phyloP scores from a whole-genome alignment of 2,797 vertebrate genomes.

The Coluber constrictor region DNA sequence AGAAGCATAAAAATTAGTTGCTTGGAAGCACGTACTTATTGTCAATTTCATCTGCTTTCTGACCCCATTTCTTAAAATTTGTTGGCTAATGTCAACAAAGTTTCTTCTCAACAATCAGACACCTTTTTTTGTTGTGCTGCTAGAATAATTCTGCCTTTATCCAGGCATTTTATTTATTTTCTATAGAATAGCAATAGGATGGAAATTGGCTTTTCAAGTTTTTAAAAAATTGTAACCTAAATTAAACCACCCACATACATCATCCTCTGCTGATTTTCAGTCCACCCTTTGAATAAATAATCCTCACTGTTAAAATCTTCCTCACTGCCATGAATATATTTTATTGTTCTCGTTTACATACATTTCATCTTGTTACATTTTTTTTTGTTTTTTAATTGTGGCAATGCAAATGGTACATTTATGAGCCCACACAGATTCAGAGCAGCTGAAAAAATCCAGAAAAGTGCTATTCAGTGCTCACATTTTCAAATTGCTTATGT shows the following conservation, averaged over 20 bases:
- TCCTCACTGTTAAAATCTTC: conserved; percentile 40
- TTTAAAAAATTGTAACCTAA: conserved; percentile 35
- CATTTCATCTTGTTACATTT: conserved; percentile 29
- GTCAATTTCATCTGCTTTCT: conserved; percentile 30
- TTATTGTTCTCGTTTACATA: conserved; percentile 59
- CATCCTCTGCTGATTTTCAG: conserved; percentile 50
- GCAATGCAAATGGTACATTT: conserved; percentile 50
- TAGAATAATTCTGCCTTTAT: neutral
- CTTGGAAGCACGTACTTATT: conserved; percentile 48
- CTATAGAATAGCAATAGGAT: neutral
- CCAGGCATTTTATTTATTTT: neutral
- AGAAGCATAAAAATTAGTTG: conserved; percentile 53
- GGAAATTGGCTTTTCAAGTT: neutral
- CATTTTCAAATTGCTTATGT: neutral
- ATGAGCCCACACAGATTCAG: conserved; percentile 16
- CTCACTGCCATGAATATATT: conserved; percentile 46
- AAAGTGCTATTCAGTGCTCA: conserved; percentile 24
- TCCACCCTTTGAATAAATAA: conserved; percentile 29
- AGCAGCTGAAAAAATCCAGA: conserved; percentile 29
- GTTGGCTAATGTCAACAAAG: conserved; percentile 7
- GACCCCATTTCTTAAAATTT: conserved; percentile 49
- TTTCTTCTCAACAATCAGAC: conserved; percentile 20
- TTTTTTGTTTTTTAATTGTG: conserved; percentile 37
- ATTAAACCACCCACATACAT: conserved; percentile 48
- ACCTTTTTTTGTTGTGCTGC: conserved; percentile 8